Conservation (phyloP, 2,888 invertebrate species). For the Ryuthela nishihirai region DNA sequence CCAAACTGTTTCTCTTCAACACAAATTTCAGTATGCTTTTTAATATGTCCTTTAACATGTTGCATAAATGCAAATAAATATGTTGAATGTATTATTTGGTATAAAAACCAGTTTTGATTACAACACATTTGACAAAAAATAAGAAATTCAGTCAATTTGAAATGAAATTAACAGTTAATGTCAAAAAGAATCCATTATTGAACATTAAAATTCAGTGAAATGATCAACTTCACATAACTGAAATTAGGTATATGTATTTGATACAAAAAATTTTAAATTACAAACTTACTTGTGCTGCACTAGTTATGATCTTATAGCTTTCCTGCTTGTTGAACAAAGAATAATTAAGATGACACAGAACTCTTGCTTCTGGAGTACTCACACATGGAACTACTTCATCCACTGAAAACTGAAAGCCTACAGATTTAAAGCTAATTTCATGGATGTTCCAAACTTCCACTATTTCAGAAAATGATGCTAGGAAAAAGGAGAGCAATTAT, state of each 20-base stretch:
- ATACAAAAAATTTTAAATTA: slow-evolving; percentile 13
- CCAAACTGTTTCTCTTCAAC: no score
- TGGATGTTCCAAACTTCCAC: slow-evolving; percentile 57
- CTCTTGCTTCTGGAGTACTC: slow-evolving; percentile 44
- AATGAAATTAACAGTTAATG: no score
- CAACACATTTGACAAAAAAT: no score
- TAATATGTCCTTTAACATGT: no score
- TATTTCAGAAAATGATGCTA: slow-evolving; percentile 9
- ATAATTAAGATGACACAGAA: slow-evolving; percentile 57
- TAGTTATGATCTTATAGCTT: slow-evolving; percentile 57
- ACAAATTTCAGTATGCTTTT: no score
- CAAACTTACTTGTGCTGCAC: slow-evolving; percentile 52
- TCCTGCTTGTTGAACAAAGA: slow-evolving; percentile 54
- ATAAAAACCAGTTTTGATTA: no score
- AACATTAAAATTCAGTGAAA: background rate
- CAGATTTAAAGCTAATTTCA: slow-evolving; percentile 52
- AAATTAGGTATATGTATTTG: no score
- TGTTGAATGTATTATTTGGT: no score
- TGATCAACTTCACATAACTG: no score
- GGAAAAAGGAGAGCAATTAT: background rate
- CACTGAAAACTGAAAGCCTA: slow-evolving; percentile 55
- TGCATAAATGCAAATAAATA: no score
- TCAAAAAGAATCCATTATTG: background rate
- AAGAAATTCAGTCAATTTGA: no score
- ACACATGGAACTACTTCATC: slow-evolving; percentile 51